phyloP scores from a whole-genome alignment of 2,888 invertebrate species.

The Sarcophaga variegata region DNA sequence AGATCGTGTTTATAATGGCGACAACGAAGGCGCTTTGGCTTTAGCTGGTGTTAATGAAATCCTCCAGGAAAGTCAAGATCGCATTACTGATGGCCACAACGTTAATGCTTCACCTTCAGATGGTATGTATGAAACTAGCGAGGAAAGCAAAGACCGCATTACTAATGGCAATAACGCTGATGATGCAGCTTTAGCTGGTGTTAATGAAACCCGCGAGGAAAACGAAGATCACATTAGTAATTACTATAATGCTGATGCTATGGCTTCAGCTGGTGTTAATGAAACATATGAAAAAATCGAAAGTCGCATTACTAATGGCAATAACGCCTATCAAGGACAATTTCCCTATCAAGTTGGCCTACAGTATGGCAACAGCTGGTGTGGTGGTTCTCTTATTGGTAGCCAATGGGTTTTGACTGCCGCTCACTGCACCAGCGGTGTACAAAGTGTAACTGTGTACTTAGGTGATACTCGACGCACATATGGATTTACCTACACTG shows the following conservation, averaged over 20 bases:
- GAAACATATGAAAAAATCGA: neutral
- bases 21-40: conserved; percentile 4
- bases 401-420: conserved; percentile 76
- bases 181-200: conserved; percentile 11
- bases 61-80: conserved; percentile 17
- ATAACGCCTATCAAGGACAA: conserved; percentile 60
- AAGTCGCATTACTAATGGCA: conserved; percentile 71
- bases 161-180: neutral
- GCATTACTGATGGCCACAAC: conserved; percentile 26
- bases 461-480: conserved; percentile 75
- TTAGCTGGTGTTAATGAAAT: neutral
- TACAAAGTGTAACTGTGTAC: conserved; percentile 72
- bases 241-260: neutral
- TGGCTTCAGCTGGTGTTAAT: neutral
- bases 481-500: conserved; percentile 69
- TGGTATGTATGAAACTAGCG: too few species aligned
- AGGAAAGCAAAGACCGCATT: too few species aligned
- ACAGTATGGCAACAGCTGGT: conserved; percentile 71
- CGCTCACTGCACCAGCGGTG: conserved; percentile 75
- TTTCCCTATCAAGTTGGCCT: conserved; percentile 76
- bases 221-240: too few species aligned
- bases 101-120: conserved; percentile 29
- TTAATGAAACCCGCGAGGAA: too few species aligned
- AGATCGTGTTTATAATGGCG: too few species aligned
- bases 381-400: conserved; percentile 77